A percentile compares a stretch with the other conserved stretches of the same genome.
phyloP scores from a whole-genome alignment of 2,113 vertebrate genomes.

The Phylloscopus trochilus region DNA sequence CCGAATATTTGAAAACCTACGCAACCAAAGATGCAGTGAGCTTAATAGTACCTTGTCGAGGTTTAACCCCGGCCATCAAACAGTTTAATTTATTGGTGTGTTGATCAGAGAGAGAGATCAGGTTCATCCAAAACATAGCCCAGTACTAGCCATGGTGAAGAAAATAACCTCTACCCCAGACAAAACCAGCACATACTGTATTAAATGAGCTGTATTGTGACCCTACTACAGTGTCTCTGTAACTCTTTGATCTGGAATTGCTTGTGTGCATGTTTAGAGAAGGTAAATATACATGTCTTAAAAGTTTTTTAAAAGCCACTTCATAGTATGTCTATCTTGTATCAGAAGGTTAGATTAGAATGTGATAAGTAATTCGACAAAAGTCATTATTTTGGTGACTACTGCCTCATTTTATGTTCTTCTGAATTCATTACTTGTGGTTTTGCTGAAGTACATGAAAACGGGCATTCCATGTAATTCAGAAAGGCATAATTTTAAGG shows the following conservation, averaged over 20 bases:
- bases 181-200: not conserved
- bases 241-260: not conserved
- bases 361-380: not conserved
- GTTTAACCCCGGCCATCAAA: not conserved
- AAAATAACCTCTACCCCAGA: not conserved
- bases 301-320: not conserved
- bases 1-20: not conserved
- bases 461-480: not conserved
- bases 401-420: not conserved
- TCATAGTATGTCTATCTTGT: rapidly evolving
- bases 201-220: not conserved
- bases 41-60: not conserved
- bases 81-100: not conserved
- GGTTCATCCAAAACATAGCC: not conserved
- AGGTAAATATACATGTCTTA: not conserved
- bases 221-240: not conserved
- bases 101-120: not conserved
- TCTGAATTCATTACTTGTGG: not conserved
- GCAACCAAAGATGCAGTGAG: not conserved
- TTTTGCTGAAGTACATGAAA: not conserved
- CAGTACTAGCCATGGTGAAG: not conserved
- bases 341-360: not conserved
- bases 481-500: not conserved
- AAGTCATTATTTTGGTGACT: not conserved
- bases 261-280: not conserved